Evolutionary conservation across 2,113 vertebrate species (phyloP), one percentile per base, ranked within the genome.

Genomic region (Odocoileus hemionus): DNA sequence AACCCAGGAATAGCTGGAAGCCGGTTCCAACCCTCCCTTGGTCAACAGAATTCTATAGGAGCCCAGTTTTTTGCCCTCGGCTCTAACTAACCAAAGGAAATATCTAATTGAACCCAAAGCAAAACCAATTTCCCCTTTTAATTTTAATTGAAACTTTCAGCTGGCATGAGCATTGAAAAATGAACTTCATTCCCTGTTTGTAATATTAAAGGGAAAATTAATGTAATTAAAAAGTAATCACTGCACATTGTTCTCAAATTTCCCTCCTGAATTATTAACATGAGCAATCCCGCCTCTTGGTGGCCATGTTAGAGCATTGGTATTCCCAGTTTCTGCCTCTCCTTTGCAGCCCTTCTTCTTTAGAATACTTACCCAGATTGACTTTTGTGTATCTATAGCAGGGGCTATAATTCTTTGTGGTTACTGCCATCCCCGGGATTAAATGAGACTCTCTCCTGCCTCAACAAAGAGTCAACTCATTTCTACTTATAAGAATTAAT

Each of bases 201-300:
- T 90, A 97, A 95, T 89, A 95, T 89, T 92, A 96, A 84, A 95
- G 74, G n/a, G 55, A 93, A 97, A 98, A 94, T 96, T 96, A 97
- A 98, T 95, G 58, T 96, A 84, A 98, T 97, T 96, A 87, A 96
- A 95, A 91, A 89, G 90, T 88, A 92, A 94, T 74, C 58, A 86
- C 54, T 64, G 17, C 95, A 52, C 67, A 57, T 19, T 83, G 39
- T 87, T 64, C 67, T 43, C 54, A 89, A 92, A 57, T 33, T 74
- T 30, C n/a, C n/a, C 25, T 89, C 17, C 57, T 92, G 86, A 97
- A 97, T 97, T 93, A 96, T 96, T 94, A 93, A 88, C 7, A 4
- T 9, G 21, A 52, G 45, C 54, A 70, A 43, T 52, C 11, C 60
- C 86, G 57, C 19, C 55, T 33, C 28, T 23, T 33, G n/a, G 76